Base-by-base conservation (phyloP, 35 echinoderm and acorn worm species). In the Nesometra sesokonis region DNA sequence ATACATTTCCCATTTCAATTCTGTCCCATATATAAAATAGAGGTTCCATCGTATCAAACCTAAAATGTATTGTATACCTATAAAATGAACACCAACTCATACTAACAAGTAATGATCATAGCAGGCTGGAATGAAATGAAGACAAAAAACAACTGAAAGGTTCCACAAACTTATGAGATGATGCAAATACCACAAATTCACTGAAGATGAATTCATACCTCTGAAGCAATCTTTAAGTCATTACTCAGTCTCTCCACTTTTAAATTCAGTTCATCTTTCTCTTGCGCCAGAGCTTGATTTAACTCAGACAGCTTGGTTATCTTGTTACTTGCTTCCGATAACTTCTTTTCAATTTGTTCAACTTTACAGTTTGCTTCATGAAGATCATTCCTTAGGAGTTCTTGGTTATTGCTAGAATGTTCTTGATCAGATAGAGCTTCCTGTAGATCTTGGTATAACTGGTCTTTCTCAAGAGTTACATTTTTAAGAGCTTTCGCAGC, bases 291-390 rank as follows among this genome's bases (percentile, higher is more conserved):
- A 19, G 7, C 23, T 27, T 67, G 11, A 27, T 19, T 67, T 1
- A 67, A 2, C 21, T 67, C 52, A 19, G 52, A 17, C 21, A 67
- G 52, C 52, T 67, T 19, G 7, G 52, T 67, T 1, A 67, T 67
- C 52, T 67, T 67, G 52, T 67, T 19, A 27, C 35, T 89, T 36
- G 84, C 30, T 17, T 79, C 32, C 11, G 35, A 34, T 27, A 89
- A 21, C 0, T 84, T 82, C 11, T 77, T 43, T 23, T 82, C 23
- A 30, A 35, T 83, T 30, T 33, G 47, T 19, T 35, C 29, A 33
- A 93, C 34, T 8, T 82, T 35, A 11, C 0, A 80, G 43, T 97
- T 93, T 76, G 76, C 30, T 52, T 52, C 35, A 21, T 97, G 79
- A 31, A 90, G 67, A 30, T 88, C 81, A 33, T 86, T 82, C 17